Evolutionary conservation across 1,140 invertebrate species (phyloP).

Genomic region (Battus philenor): DNA sequence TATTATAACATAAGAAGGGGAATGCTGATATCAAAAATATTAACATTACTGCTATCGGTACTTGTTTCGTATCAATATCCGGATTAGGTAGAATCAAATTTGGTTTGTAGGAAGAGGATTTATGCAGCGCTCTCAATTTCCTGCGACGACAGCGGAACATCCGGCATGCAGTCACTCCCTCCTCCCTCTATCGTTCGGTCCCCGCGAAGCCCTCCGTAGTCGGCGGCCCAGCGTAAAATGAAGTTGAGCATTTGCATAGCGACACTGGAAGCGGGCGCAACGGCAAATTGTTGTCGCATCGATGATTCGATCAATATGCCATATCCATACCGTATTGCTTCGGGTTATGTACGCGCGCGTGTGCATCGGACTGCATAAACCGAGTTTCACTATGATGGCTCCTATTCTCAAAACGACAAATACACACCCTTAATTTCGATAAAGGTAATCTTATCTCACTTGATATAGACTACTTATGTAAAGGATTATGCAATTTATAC

Average conservation of each 20-base stretch:
- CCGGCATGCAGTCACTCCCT: constrained; percentile 49
- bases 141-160: constrained; percentile 71
- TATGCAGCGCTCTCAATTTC: constrained; percentile 74
- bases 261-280: constrained; percentile 57
- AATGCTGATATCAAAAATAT: constrained; percentile 30
- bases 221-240: constrained; percentile 57
- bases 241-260: constrained; percentile 69
- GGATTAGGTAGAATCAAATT: constrained; percentile 71
- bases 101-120: constrained; percentile 69
- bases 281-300: constrained; percentile 71
- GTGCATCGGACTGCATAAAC: background rate
- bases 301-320: constrained; percentile 62
- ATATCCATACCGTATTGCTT: constrained; percentile 26
- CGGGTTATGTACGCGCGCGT: background rate
- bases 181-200: constrained; percentile 16
- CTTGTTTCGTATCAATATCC: constrained; percentile 72
- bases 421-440: no score
- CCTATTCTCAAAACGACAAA: background rate
- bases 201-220: constrained; percentile 21
- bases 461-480: no score
- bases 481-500: no score
- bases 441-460: no score
- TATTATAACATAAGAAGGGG: no score
- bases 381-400: background rate
- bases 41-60: constrained; percentile 40